phyloP scores from a whole-genome alignment of 2,797 vertebrate genomes.

The Nothura maculosa region DNA sequence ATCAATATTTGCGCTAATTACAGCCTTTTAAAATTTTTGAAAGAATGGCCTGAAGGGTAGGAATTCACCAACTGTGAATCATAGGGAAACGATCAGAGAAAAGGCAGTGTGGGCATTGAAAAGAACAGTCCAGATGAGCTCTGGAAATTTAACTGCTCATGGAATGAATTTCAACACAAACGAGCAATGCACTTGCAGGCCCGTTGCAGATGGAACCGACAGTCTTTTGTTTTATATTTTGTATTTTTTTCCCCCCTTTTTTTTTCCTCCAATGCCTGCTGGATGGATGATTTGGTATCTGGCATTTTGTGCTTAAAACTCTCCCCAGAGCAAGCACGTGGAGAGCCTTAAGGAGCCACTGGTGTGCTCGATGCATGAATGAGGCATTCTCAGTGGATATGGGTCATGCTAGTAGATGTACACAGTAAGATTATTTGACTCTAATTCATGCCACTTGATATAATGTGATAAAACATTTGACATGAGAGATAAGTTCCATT shows the following conservation, averaged over 20 bases:
- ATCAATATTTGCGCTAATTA: conserved; percentile 60
- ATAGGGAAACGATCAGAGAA: conserved; percentile 77
- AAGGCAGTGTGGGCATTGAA: conserved; percentile 85
- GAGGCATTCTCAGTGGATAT: conserved; percentile 94
- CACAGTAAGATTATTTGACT: conserved; percentile 99
- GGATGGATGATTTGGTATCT: conserved; percentile 77
- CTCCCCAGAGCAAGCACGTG: conserved; percentile 74
- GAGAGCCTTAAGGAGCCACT: conserved; percentile 74
- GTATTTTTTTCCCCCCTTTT: conserved; percentile 33
- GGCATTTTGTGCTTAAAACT: conserved; percentile 80
- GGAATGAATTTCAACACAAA: conserved; percentile 75
- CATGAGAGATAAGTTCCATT: conserved; percentile 99
- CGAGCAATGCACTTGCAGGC: conserved; percentile 70
- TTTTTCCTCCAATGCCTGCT: conserved; percentile 81
- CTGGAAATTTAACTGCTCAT: conserved; percentile 75
- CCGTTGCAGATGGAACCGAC: conserved; percentile 66
- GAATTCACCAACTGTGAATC: conserved; percentile 74
- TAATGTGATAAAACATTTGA: conserved; percentile 99
- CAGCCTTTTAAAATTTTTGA: conserved; percentile 84
- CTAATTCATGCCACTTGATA: conserved; percentile 99
- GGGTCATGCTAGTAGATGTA: conserved; percentile 99
- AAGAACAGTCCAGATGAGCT: conserved; percentile 83
- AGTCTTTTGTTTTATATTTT: conserved; percentile 75
- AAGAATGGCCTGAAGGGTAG: conserved; percentile 58
- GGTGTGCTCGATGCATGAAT: conserved; percentile 90